These are phyloP conservation scores for Penaeus japonicus DNA, from an alignment of 1,140 invertebrate species.

Conservation along the genomic window DNA sequence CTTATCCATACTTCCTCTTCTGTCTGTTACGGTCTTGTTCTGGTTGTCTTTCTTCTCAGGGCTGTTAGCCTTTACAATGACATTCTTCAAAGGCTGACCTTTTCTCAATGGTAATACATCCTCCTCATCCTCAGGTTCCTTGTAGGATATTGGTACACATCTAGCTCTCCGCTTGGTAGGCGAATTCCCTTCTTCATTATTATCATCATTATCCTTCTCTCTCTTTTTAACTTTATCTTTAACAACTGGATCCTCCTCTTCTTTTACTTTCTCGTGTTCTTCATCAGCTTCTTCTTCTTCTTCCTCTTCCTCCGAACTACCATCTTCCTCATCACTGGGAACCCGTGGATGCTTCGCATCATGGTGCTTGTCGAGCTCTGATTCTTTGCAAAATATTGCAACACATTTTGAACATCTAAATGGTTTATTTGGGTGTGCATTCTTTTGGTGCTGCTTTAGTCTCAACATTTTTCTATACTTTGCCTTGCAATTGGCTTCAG, in stretches of 20 bases:
- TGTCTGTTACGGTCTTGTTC: neutral
- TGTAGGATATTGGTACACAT: constrained; percentile 41
- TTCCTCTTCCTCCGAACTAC: constrained; percentile 46
- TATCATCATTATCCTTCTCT: constrained; percentile 38
- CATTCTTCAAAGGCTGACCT: neutral
- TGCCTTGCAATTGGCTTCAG: constrained; percentile 54
- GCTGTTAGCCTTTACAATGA: neutral
- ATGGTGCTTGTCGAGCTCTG: constrained; percentile 50
- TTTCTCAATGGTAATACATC: neutral
- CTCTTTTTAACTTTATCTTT: neutral
- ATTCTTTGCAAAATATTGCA: constrained; percentile 38
- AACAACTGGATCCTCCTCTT: neutral
- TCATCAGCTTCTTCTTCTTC: constrained; percentile 38
- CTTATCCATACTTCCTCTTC: neutral
- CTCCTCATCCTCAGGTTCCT: constrained; percentile 47
- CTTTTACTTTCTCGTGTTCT: constrained; percentile 34
- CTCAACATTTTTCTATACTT: constrained; percentile 50
- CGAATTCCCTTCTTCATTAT: constrained; percentile 13
- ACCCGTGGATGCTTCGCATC: constrained; percentile 32
- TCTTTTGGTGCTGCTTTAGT: constrained; percentile 57
- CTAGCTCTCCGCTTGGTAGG: constrained; percentile 41
- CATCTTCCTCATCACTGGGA: constrained; percentile 52
- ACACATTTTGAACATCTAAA: constrained; percentile 52
- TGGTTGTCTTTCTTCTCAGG: neutral
- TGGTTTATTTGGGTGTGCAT: constrained; percentile 49